Evolutionary conservation across 2,888 invertebrate species (phyloP).

Genomic region (Pseudolycoriella hygida): DNA sequence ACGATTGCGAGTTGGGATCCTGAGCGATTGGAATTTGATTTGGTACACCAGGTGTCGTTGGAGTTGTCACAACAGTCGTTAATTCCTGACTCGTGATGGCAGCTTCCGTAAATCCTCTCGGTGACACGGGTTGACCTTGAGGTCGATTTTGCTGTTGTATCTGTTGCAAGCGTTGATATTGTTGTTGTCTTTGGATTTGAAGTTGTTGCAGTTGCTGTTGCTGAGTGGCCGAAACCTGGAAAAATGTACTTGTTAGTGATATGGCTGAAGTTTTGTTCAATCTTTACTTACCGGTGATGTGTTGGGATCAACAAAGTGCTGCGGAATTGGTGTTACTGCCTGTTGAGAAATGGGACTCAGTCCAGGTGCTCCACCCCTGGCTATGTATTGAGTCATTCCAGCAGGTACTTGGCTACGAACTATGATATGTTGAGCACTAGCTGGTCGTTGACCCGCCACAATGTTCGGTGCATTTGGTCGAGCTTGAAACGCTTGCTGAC

Average conservation of each 20-base stretch:
- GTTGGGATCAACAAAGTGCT: conserved; percentile 18
- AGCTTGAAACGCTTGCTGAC: conserved; percentile 32
- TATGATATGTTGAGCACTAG: conserved; percentile 41
- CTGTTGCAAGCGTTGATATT: conserved; percentile 14
- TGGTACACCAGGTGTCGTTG: conserved; percentile 1
- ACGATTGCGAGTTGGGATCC: conserved; percentile 16
- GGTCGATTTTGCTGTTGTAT: conserved; percentile 19
- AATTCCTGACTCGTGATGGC: background rate
- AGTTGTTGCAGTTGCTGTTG: conserved; percentile 31
- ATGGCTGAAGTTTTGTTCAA: too few species aligned
- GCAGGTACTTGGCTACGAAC: conserved; percentile 50
- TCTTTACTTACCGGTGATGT: too few species aligned
- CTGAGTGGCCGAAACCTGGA: conserved; percentile 23
- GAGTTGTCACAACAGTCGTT: background rate
- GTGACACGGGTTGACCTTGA: conserved; percentile 9
- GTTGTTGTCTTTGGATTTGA: conserved; percentile 28
- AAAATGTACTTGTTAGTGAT: too few species aligned
- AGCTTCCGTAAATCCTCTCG: conserved; percentile 3
- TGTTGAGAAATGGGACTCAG: conserved; percentile 22
- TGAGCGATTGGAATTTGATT: conserved; percentile 1
- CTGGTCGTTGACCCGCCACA: conserved; percentile 26
- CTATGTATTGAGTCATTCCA: conserved; percentile 41
- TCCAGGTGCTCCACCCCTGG: conserved; percentile 25
- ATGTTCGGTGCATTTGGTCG: conserved; percentile 24
- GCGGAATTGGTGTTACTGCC: conserved; percentile 4